Base-by-base conservation (phyloP, 2,888 invertebrate species). In the Callimorpha dominula region DNA sequence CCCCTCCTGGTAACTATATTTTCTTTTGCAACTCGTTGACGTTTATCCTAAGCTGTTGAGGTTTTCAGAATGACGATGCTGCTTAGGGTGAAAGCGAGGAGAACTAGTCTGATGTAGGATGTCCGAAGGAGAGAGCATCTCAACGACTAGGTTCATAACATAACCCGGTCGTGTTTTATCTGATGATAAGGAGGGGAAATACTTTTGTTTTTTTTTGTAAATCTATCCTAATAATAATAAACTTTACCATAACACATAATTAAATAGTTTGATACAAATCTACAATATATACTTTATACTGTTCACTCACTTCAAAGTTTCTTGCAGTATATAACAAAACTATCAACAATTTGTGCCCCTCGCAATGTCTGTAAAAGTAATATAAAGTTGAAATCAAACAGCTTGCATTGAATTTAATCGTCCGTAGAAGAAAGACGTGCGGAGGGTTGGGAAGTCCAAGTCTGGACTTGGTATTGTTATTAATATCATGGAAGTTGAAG, bases 391-490 rank as follows among this genome's bases (percentile, higher is more conserved):
- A 6, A 42, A 65, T 67, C 63, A 42, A 67, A 72, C 63, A 71
- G 46, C 54, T 68, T 72, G 14, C 46, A 68, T 65, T n/a, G 49
- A 57, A 72, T 60, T 68, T 49, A 71, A 52, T 63, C 73, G 68
- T 63, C 66, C 42, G 71, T 68, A 69, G 57, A 67, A 78, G 42
- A 57, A 72, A 78, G 42, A 73, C 66, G 71, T 65, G 66, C 65
- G 49, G 46, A 67, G 72, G 73, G 74, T 83, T 74, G 71, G 76
- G 73, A 74, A 75, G 60, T 72, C 73, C 60, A 49, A 72, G 79
- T 79, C 79, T 74, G 65, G 68, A 76, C 72, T 75, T 76, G 76
- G 83, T 82, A 79, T 72, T 78, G 76, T 75, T 82, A 84, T 82
- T 82, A 84, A 81, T 82, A 83, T 80, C 69, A 77, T 75, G 78